A percentile compares a stretch with the other conserved stretches of the same genome.
Conservation (phyloP, 2,113 vertebrate species). For the Pithys albifrons region DNA sequence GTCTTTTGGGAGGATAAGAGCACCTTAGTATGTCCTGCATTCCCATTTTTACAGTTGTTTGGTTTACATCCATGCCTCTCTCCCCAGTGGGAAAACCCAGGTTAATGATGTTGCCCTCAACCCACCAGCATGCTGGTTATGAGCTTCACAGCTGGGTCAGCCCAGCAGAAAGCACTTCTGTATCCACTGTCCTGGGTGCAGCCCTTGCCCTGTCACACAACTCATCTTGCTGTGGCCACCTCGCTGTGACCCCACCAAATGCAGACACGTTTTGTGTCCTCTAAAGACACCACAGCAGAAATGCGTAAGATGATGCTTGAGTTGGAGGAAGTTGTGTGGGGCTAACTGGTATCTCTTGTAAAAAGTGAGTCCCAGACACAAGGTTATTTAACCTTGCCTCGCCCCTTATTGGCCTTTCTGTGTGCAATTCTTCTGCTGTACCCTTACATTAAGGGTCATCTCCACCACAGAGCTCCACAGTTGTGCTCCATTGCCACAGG, state of each 20-base stretch:
- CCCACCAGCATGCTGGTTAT: no score
- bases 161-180: background rate
- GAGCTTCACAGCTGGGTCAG: background rate
- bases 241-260: rapidly evolving
- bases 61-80: background rate
- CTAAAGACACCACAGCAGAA: background rate
- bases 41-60: background rate
- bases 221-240: rapidly evolving
- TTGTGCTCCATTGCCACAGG: background rate
- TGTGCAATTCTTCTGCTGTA: background rate
- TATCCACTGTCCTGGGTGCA: rapidly evolving
- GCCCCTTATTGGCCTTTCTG: background rate
- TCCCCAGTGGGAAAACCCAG: background rate
- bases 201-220: background rate
- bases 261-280: rapidly evolving
- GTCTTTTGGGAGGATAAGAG: conserved; percentile 1
- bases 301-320: rapidly evolving
- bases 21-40: background rate
- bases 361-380: background rate
- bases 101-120: background rate
- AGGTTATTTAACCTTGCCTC: background rate
- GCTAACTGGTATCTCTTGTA: background rate
- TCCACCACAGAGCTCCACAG: background rate
- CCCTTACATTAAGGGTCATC: background rate
- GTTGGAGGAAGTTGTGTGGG: background rate